Evolutionary conservation across 2,113 vertebrate genomes (phyloP), one percentile per base, ranked within the genome.

Genomic region (Bagarius yarrelli): DNA sequence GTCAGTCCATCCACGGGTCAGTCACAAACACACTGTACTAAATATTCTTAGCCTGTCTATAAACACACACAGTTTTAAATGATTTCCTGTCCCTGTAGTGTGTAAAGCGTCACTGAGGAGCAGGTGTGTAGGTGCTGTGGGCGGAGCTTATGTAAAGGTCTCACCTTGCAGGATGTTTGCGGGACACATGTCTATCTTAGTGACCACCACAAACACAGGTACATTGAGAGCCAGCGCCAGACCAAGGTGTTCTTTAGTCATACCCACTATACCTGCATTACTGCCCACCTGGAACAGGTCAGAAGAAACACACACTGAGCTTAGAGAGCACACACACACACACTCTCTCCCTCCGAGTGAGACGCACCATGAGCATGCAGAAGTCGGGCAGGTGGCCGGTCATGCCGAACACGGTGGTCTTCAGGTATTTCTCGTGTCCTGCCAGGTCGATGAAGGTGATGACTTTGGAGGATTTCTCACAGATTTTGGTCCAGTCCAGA

Each of bases 141-240:
- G 32, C 34, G 30, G 63, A 16, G 60, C 16, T 63, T 63, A 40
- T n/a, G 32, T 21, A 34, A 67, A 67, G 21, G 21, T 30, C 87
- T 93, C 83, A 99, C 98, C 98, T 95, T 99, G 98, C 50, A 99
- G 90, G 88, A 99, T 98, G 87, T 99, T 99, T 87, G 97, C 95
- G 36, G 98, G 98, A 90, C 97, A 99, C 98, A 99, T 99, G 90
- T 99, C 98, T 25, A 99, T 99, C 92, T 99, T 99, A 85, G 98
- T 99, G 85, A 99, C 97, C 85, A 99, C 98, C 55, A 99, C 98
- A 87, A 99, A 99, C 82, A 99, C 98, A 0, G 98, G 98, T 70
- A 99, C 98, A 0, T 97, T 99, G 82, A 99, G 95, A 15, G 98
- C 98, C 87, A 99, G 88, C 0, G 98, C 98, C 88, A 99, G 90